phyloP scores from a whole-genome alignment of 2,113 vertebrate genomes.

The Clarias gariepinus region DNA sequence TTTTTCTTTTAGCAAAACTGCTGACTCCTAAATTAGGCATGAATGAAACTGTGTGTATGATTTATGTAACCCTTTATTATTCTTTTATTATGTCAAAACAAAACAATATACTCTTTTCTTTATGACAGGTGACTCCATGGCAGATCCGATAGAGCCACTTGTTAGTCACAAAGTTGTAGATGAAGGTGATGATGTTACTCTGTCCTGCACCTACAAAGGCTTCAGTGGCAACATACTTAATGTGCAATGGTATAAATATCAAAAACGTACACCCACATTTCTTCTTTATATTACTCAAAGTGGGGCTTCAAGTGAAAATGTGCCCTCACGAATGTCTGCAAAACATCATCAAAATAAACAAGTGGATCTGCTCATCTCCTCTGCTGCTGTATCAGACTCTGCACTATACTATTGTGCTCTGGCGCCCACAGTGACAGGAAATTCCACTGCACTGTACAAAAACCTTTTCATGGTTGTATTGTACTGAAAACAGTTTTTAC shows the following conservation, averaged over 20 bases:
- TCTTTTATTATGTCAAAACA: not conserved
- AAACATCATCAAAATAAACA: not conserved
- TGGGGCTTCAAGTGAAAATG: not conserved
- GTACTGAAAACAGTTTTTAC: not conserved
- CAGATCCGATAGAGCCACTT: not conserved
- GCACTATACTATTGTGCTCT: constrained; percentile 2
- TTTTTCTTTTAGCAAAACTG: too few species aligned
- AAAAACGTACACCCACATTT: constrained; percentile 13
- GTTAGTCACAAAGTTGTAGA: not conserved
- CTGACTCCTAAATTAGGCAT: too few species aligned
- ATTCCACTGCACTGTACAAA: not conserved
- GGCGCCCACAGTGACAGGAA: constrained; percentile 10
- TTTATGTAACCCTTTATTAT: not conserved
- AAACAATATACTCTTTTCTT: not conserved
- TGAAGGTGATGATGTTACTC: constrained; percentile 3
- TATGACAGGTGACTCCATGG: constrained; percentile 2
- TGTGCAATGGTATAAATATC: constrained; percentile 32
- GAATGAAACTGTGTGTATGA: not conserved
- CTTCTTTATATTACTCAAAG: not conserved
- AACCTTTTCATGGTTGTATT: not conserved
- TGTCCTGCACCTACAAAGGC: constrained; percentile 7
- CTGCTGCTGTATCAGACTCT: constrained; percentile 31
- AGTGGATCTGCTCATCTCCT: constrained; percentile 26
- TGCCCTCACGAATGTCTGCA: not conserved
- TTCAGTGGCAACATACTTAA: not conserved